Conservation (phyloP, 2,797 vertebrate species). For the Poeciliopsis turneri region DNA sequence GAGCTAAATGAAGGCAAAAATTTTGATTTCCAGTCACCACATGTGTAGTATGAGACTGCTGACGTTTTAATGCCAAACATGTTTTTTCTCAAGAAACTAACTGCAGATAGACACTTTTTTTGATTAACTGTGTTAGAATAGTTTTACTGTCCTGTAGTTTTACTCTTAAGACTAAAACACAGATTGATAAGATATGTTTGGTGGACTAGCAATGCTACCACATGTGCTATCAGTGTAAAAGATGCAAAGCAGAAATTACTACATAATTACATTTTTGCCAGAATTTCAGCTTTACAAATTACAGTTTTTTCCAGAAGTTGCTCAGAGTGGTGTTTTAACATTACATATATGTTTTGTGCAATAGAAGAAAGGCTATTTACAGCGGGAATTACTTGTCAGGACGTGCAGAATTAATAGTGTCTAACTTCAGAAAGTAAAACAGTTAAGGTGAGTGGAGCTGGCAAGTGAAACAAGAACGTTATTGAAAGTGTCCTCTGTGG, state of each 20-base stretch:
- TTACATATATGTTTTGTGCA: background rate
- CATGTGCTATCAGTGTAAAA: background rate
- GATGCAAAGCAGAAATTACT: background rate
- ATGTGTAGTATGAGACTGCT: background rate
- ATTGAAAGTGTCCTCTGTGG: slow-evolving; percentile 51
- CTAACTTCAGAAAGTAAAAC: slow-evolving; percentile 33
- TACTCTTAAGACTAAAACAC: background rate
- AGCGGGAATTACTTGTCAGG: slow-evolving; percentile 1
- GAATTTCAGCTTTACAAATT: background rate
- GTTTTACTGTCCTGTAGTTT: background rate
- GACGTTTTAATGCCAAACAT: background rate
- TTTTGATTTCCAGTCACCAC: background rate
- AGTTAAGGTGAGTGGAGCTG: slow-evolving; percentile 16
- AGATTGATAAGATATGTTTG: background rate
- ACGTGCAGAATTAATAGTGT: slow-evolving; percentile 13
- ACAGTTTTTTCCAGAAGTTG: background rate
- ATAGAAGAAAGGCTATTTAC: background rate
- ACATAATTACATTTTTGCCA: too few species aligned
- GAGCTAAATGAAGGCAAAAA: background rate
- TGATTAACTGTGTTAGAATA: background rate
- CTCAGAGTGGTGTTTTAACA: background rate
- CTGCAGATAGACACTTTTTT: background rate
- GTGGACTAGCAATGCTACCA: background rate
- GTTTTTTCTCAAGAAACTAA: background rate
- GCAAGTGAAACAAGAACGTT: slow-evolving; percentile 32